Conservation (phyloP, 2,888 invertebrate genomes). For the Sinohyriopsis cumingii region DNA sequence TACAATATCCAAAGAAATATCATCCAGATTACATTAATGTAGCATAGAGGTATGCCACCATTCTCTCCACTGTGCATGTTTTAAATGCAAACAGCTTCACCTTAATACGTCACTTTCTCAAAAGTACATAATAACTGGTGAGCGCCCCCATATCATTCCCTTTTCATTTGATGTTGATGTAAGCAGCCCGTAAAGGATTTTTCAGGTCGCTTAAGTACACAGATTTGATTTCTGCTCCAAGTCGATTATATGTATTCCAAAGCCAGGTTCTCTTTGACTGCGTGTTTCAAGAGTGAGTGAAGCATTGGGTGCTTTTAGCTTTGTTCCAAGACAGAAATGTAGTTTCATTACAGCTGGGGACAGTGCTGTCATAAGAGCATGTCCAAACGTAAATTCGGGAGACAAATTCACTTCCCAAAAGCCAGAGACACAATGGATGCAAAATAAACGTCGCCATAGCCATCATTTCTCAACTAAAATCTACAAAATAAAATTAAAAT, state of each 20-base stretch:
- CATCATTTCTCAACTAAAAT: no score
- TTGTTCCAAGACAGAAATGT: conserved; percentile 34
- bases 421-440: no score
- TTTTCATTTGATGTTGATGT: conserved; percentile 18
- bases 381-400: conserved; percentile 45
- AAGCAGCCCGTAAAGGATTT: conserved; percentile 29
- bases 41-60: no score
- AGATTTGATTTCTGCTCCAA: conserved; percentile 30
- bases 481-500: no score
- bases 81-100: no score
- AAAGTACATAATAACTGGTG: no score
- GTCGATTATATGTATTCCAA: conserved; percentile 40
- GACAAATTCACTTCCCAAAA: no score
- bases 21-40: no score
- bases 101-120: no score
- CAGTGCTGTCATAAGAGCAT: conserved; percentile 29
- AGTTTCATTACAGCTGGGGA: conserved; percentile 26
- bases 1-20: no score
- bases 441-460: no score
- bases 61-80: no score
- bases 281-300: conserved; percentile 42
- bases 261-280: conserved; percentile 35
- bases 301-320: conserved; percentile 21
- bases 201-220: conserved; percentile 41
- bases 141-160: conserved; percentile 24